Evolutionary conservation across 2,113 vertebrate species (phyloP).

Genomic region (Gopherus evgoodei): DNA sequence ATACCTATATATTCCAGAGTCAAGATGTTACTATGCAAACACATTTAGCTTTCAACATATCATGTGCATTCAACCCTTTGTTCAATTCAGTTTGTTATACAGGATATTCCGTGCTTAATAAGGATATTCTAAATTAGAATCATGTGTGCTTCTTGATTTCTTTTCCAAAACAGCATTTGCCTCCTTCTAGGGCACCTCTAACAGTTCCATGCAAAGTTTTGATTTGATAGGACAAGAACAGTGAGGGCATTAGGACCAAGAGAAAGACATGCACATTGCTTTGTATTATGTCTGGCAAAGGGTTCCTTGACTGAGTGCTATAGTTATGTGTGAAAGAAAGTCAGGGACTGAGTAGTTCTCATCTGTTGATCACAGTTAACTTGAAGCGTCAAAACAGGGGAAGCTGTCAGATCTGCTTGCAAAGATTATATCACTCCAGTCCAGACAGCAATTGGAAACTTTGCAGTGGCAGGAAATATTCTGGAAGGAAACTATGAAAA

Average conservation of each 20-base stretch:
- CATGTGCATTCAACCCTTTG: slow-evolving; percentile 14
- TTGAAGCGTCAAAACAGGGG: slow-evolving; percentile 64
- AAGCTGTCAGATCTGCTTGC: slow-evolving; percentile 66
- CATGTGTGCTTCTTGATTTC: slow-evolving; percentile 25
- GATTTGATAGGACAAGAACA: slow-evolving; percentile 70
- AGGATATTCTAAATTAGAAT: neutral
- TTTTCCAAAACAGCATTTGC: neutral
- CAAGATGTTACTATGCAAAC: slow-evolving; percentile 37
- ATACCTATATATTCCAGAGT: neutral
- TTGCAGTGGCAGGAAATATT: slow-evolving; percentile 31
- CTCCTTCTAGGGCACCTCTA: slow-evolving; percentile 38
- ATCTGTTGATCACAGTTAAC: slow-evolving; percentile 81
- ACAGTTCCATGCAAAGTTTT: slow-evolving; percentile 39
- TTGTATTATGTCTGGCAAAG: slow-evolving; percentile 78
- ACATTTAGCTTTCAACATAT: slow-evolving; percentile 59
- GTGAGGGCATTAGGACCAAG: slow-evolving; percentile 86
- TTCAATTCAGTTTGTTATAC: slow-evolving; percentile 20
- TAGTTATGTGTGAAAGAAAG: slow-evolving; percentile 79
- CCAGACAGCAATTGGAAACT: slow-evolving; percentile 51
- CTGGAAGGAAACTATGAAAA: slow-evolving; percentile 58
- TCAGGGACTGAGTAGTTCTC: slow-evolving; percentile 75
- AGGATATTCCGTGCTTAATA: slow-evolving; percentile 37
- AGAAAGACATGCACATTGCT: slow-evolving; percentile 63
- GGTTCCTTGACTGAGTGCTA: slow-evolving; percentile 65
- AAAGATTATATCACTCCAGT: slow-evolving; percentile 25